These are phyloP conservation scores for Dermochelys coriacea DNA, from an alignment of 2,797 vertebrate genomes.

Conservation along the genomic window DNA sequence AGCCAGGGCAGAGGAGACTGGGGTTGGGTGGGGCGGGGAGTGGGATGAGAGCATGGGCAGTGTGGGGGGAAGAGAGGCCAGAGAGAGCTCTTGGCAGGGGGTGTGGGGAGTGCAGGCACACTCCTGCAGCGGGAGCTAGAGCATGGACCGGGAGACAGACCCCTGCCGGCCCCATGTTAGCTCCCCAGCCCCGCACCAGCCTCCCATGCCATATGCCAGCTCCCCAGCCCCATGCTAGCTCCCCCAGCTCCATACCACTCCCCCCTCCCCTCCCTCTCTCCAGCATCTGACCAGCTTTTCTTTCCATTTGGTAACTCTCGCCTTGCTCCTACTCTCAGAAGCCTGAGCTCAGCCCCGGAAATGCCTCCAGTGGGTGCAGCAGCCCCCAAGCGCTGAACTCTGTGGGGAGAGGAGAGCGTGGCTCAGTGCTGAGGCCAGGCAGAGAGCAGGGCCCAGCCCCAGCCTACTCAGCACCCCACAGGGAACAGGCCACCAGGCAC, in stretches of 20 bases:
- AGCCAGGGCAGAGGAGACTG: not conserved
- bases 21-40: not conserved
- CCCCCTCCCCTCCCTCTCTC: too few relatives aligned
- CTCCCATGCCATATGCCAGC: not conserved
- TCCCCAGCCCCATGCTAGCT: too few relatives aligned
- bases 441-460: not conserved
- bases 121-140: not conserved
- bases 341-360: not conserved
- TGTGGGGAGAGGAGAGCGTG: not conserved
- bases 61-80: not conserved
- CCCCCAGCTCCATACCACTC: too few relatives aligned
- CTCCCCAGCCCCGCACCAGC: not conserved
- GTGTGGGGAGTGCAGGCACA: not conserved
- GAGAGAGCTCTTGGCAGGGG: not conserved
- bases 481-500: too few relatives aligned
- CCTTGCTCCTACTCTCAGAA: not conserved
- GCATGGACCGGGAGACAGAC: not conserved
- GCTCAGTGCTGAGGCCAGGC: not conserved
- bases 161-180: not conserved
- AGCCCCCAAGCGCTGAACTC: not conserved
- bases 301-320: constrained; percentile 22
- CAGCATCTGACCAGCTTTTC: not conserved
- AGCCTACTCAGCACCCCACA: not conserved
- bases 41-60: not conserved
- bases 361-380: not conserved